A percentile compares a stretch with the other conserved stretches of the same genome.
Evolutionary conservation across 1,140 invertebrate species (phyloP).

Genomic region (Drosophila baimaii): DNA sequence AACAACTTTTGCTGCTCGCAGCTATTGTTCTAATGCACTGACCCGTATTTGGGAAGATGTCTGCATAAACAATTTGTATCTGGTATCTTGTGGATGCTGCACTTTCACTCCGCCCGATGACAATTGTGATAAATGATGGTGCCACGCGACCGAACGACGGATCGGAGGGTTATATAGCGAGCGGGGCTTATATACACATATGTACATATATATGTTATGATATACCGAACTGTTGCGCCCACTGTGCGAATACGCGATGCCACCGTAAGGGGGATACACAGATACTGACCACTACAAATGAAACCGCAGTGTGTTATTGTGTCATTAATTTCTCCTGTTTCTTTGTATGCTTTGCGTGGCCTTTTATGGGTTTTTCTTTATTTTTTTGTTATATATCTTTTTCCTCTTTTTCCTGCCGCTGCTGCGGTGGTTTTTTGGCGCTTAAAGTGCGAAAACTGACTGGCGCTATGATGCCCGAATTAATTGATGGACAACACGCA

Average conservation of each 20-base stretch:
- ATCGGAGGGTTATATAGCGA: not conserved
- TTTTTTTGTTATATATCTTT: slow-evolving; percentile 14
- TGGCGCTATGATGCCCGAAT: slow-evolving; percentile 48
- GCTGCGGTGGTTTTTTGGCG: slow-evolving; percentile 43
- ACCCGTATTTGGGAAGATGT: slow-evolving; percentile 44
- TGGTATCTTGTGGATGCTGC: slow-evolving; percentile 52
- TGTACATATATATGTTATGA: not conserved
- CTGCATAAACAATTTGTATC: slow-evolving; percentile 68
- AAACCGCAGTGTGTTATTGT: slow-evolving; percentile 66
- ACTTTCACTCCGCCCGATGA: slow-evolving; percentile 50
- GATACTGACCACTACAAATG: slow-evolving; percentile 54
- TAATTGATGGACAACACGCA: slow-evolving; percentile 71
- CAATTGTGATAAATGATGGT: slow-evolving; percentile 78
- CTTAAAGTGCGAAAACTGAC: slow-evolving; percentile 67
- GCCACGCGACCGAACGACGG: slow-evolving; percentile 51
- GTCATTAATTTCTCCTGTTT: slow-evolving; percentile 62
- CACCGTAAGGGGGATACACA: slow-evolving; percentile 11
- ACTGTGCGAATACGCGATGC: slow-evolving; percentile 10
- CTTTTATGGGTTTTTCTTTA: slow-evolving; percentile 8
- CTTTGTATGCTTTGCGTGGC: slow-evolving; percentile 22
- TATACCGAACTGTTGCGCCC: slow-evolving; percentile 14
- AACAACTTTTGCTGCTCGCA: slow-evolving; percentile 34
- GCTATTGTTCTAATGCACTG: slow-evolving; percentile 72
- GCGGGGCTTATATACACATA: not conserved
- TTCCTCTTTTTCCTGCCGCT: slow-evolving; percentile 14